A percentile compares a stretch with the other conserved stretches of the same genome.
Evolutionary conservation across 2,888 invertebrate genomes (phyloP).

Genomic region (Dolichopus griseipennis): DNA sequence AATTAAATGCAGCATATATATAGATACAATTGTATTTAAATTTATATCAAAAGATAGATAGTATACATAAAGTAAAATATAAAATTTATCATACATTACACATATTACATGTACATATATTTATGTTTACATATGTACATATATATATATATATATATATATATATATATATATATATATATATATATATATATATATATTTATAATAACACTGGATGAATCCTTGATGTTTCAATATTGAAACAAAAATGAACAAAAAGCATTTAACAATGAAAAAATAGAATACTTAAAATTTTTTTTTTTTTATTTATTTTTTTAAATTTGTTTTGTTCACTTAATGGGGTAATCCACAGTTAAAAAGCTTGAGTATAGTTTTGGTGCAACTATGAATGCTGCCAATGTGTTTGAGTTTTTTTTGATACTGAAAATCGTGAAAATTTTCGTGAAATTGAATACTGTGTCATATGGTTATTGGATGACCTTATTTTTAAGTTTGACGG

Average conservation of each 20-base stretch:
- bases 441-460: too few relatives aligned
- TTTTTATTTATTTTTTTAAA: background rate
- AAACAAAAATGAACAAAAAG: background rate
- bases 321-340: background rate
- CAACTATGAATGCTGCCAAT: too few relatives aligned
- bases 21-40: background rate
- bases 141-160: background rate
- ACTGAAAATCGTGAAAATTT: too few relatives aligned
- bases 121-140: too few relatives aligned
- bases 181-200: background rate
- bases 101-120: background rate
- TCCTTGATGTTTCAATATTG: slow-evolving; percentile 6
- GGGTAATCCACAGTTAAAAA: background rate
- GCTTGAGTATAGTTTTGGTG: too few relatives aligned
- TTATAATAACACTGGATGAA: background rate
- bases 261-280: background rate
- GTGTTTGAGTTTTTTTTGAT: too few relatives aligned
- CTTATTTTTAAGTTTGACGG: too few relatives aligned
- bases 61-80: too few relatives aligned
- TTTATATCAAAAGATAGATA: too few relatives aligned
- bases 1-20: background rate
- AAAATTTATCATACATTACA: too few relatives aligned
- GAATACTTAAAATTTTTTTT: background rate
- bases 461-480: too few relatives aligned
- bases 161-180: background rate